These are phyloP conservation scores for Trematocara unimaculatum DNA, from an alignment of 2,113 vertebrate genomes.

Conservation along the genomic window DNA sequence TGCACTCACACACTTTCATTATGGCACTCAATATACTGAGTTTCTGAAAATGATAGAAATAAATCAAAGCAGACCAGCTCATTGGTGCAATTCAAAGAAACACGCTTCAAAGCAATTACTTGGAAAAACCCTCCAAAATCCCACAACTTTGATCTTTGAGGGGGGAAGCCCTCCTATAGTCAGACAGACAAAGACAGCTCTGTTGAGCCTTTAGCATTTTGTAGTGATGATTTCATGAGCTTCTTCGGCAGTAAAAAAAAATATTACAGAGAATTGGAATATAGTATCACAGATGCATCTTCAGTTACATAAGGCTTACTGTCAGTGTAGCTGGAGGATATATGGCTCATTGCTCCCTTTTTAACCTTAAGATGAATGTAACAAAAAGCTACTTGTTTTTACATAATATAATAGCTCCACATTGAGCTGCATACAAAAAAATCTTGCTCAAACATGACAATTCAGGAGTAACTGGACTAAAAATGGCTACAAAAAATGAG, in stretches of 20 bases:
- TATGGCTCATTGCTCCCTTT: background rate
- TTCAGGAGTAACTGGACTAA: background rate
- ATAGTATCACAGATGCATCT: background rate
- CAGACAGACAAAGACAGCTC: background rate
- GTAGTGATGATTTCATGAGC: background rate
- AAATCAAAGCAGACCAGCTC: background rate
- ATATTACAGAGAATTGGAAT: background rate
- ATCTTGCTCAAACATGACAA: background rate
- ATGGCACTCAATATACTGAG: background rate
- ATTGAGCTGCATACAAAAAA: background rate
- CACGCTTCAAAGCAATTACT: background rate
- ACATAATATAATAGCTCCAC: background rate
- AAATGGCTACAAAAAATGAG: background rate
- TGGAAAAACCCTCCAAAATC: background rate
- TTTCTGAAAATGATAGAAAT: background rate
- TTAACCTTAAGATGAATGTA: background rate
- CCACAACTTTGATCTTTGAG: background rate
- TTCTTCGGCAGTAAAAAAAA: background rate
- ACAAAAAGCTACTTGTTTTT: background rate
- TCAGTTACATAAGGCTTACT: background rate
- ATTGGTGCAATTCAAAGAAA: background rate
- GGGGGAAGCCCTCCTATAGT: background rate
- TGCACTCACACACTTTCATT: background rate
- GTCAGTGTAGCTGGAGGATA: background rate
- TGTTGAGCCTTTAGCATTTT: background rate